Evolutionary conservation across 1,140 invertebrate species (phyloP), one percentile per base, ranked within the genome.

Genomic region (Hydropsyche tenuis): DNA sequence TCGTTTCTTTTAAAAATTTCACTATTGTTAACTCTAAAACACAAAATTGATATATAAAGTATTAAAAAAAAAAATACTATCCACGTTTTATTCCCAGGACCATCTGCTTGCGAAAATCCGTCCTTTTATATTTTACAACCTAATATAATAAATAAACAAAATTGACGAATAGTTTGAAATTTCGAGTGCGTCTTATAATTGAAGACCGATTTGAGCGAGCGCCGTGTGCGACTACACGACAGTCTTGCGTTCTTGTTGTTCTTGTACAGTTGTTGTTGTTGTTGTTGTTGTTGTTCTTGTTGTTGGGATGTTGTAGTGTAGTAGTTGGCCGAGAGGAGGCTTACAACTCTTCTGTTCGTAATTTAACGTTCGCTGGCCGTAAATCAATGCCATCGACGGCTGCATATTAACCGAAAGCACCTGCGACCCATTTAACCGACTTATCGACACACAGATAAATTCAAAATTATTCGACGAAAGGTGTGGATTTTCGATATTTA

Each of bases 341-440:
- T 60, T 60, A 60, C 20, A 60, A 12, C 56, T 60, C 56, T 25
- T 25, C 56, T 60, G 56, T 60, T 25, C 56, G 22, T 60, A 60
- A 60, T 60, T 60, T 60, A 60, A 60, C 23, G 56, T 60, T 22
- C 45, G 22, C 1, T 14, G 20, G 56, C n/a, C 23, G 22, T 60
- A 60, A 60, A 60, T 60, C 56, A 60, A 1, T 9, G 0, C 20
- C 56, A 14, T 60, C 56, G 56, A 60, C 9, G 30, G 30, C 9
- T 37, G 30, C 30, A 37, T 60, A 60, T 60, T 60, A 60, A 27
- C 22, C 56, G 20, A 20, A 37, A 60, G 9, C 56, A 60, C 56
- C 56, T 60, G 56, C 56, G 20, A 14, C 56, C 56, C 18, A 23
- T 20, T 60, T 60, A 20, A 60, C 30, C 30, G 30, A 37, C 30